Evolutionary conservation across 2,113 vertebrate genomes (phyloP).

Genomic region (Microcebus murinus): DNA sequence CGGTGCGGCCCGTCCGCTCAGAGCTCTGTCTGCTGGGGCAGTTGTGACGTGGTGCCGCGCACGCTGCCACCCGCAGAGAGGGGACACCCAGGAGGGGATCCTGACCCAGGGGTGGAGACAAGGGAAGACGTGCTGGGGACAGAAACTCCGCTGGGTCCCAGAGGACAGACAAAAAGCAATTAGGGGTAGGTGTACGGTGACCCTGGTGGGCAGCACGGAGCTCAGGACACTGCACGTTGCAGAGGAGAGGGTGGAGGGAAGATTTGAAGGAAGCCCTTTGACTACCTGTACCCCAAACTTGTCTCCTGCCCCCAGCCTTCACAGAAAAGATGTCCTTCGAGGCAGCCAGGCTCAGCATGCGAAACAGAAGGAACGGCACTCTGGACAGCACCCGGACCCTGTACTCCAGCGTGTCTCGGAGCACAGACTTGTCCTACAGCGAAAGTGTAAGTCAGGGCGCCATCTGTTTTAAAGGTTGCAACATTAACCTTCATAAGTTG

Average conservation of each 20-base stretch:
- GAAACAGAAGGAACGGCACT: slow-evolving; percentile 68
- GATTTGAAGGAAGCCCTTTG: not conserved
- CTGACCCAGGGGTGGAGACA: not conserved
- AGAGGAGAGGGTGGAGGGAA: no score
- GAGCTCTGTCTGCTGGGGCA: accelerated
- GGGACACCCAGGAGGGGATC: accelerated
- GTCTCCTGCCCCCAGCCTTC: not conserved
- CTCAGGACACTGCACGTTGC: accelerated
- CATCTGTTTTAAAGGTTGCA: not conserved
- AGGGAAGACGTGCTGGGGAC: accelerated
- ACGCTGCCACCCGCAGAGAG: accelerated
- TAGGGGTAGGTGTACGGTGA: accelerated
- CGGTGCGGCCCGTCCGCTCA: accelerated
- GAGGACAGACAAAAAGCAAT: not conserved
- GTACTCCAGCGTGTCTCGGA: slow-evolving; percentile 81
- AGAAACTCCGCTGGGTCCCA: accelerated
- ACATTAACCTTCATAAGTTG: not conserved
- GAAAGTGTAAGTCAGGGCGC: slow-evolving; percentile 76
- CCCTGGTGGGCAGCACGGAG: accelerated
- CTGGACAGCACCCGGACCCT: slow-evolving; percentile 80
- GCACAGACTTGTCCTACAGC: slow-evolving; percentile 78
- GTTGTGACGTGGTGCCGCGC: no score
- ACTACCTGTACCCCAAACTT: not conserved
- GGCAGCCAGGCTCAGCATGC: slow-evolving; percentile 71
- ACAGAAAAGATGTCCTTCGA: slow-evolving; percentile 68